A percentile compares a stretch with the other conserved stretches of the same genome.
Evolutionary conservation across 2,888 invertebrate species (phyloP).

Genomic region (Amphipoea oculea): DNA sequence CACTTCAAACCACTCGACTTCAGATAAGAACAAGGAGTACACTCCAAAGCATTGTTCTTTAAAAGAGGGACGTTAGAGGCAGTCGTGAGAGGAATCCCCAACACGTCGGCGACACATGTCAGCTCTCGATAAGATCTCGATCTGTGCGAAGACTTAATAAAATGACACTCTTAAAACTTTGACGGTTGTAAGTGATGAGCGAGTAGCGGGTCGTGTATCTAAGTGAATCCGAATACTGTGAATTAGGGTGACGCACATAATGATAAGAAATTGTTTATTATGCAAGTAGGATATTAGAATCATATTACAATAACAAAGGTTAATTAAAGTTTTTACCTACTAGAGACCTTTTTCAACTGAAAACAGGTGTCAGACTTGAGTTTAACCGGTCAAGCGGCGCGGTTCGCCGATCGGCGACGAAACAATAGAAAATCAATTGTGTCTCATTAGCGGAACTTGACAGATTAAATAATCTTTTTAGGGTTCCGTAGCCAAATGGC

Average conservation of each 20-base stretch:
- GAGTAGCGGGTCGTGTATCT: conserved; percentile 9
- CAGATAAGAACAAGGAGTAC: conserved; percentile 52
- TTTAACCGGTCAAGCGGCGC: too few species aligned
- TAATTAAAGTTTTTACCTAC: too few species aligned
- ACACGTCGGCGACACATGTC: conserved; percentile 85
- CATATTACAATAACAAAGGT: too few species aligned
- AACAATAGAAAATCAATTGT: too few species aligned
- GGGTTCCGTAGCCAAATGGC: too few species aligned
- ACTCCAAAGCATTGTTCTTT: conserved; percentile 68
- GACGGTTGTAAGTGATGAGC: conserved; percentile 53
- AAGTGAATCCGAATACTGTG: not conserved
- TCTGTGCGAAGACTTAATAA: conserved; percentile 85
- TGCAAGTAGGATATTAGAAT: not conserved
- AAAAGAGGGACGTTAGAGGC: conserved; percentile 70
- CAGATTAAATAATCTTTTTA: too few species aligned
- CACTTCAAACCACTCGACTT: conserved; percentile 49
- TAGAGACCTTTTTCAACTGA: too few species aligned
- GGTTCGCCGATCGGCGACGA: too few species aligned
- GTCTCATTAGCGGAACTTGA: too few species aligned
- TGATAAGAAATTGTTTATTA: not conserved
- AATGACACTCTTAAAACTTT: conserved; percentile 79
- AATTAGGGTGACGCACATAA: not conserved
- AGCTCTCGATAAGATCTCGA: conserved; percentile 75
- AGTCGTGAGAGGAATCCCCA: conserved; percentile 68
- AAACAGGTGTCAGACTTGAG: too few species aligned